Base-by-base conservation (phyloP, 2,113 vertebrate species). In the Odontesthes bonariensis region DNA sequence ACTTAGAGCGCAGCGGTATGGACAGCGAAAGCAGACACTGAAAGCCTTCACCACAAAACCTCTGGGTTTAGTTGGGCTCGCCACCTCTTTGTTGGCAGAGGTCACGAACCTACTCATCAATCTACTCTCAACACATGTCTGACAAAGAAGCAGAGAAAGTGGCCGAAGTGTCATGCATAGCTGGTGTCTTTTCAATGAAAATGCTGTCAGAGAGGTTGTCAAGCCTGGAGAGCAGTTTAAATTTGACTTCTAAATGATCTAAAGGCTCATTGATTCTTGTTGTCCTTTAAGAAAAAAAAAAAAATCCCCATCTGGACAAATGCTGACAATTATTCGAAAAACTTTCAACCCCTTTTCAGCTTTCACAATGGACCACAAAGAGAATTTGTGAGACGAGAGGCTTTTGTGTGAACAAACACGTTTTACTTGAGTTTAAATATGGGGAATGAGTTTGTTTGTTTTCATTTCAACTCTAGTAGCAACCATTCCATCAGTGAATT, bases 91-190 rank as follows among this genome's bases (percentile, higher is more conserved):
- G 74, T 77, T 78, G 73, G 42, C 69, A 70, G 61, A 68, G 82
- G 88, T 89, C 72, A 4, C 47, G 67, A 49, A 61, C 76, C 74
- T 23, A 55, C 74, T 82, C 69, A 64, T 90, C 87, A 83, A 88
- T 87, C 82, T 69, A 77, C 51, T 69, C 67, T 64, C 63, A 77
- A 27, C 27, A 27, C 27, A 27, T 82, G 63, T 83, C 60, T 75
- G 66, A 85, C 65, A 79, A 55, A 49, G 56, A 67, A 56, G 54
- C 63, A 38, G 60, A 57, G 53, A 71, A 55, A 44, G 38, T 57
- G 57, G 64, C 49, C 20, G 14, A 14, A 64, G 76, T 58, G 77
- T 53, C 70, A 59, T 20, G 17, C 22, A 40, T 32, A 32, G 53
- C 56, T 11, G 58, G n/a, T 23, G 55, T 38, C 56, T 69, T 38